Evolutionary conservation across 2,888 invertebrate genomes (phyloP), one percentile per base, ranked within the genome.

Genomic region (Cybosia mesomella): DNA sequence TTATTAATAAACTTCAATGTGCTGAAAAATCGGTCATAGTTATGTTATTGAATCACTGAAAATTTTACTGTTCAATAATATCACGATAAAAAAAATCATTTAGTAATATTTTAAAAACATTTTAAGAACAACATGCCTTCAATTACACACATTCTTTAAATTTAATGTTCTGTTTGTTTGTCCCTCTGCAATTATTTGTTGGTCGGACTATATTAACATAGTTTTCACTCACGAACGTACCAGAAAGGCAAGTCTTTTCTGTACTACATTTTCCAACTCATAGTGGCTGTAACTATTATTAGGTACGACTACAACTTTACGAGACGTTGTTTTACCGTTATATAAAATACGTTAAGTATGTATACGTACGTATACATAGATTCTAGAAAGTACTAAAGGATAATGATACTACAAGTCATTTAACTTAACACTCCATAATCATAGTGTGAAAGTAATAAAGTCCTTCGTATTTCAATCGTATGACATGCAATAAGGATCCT

Each of bases 401-500:
- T 49, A 9, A n/a, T 18, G 18, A 5, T 2, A n/a, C 49, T n/a
- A n/a, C n/a, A 49, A 49, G n/a, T 49, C 9, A 49, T n/a, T 49
- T 49, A 9, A 49, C 49, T 0, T 43, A 43, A 43, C 18, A n/a
- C 49, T n/a, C 8, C 49, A 49, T 49, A 49, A 49, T 49, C 49
- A 49, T 36, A 15, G 36, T 36, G 15, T 59, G 34, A 59, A 36
- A 36, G 36, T 59, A 21, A 59, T 36, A 59, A 21, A 36, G 36
- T 34, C 43, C 24, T 55, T 55, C 24, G 54, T 55, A 55, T 13
- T 60, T 39, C 43, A 60, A 18, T 60, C 62, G 21, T 21, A 53
- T 62, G 36, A 15, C 34, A 36, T 15, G 22, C 21, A 34, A 62
- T 53, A 53, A 62, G 53, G 62, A 53, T 53, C 39, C 64, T 24